These are phyloP conservation scores for Spodoptera picta DNA, from an alignment of 2,888 invertebrate species.

Conservation along the genomic window DNA sequence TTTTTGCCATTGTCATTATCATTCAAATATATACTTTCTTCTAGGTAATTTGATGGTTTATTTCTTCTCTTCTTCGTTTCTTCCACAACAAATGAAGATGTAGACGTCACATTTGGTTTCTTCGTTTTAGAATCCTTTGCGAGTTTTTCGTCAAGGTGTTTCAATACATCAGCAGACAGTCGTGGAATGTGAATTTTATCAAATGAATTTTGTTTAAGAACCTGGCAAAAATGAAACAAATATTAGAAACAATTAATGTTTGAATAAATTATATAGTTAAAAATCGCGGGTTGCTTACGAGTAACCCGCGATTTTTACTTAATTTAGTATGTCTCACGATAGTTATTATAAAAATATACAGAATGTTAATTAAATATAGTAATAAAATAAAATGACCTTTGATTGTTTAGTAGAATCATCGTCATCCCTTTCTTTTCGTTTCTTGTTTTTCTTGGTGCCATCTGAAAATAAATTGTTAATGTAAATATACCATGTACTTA, in stretches of 20 bases:
- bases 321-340: no score
- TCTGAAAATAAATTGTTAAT: conserved; percentile 34
- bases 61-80: conserved; percentile 68
- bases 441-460: conserved; percentile 64
- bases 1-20: conserved; percentile 62
- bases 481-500: not conserved
- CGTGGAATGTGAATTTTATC: conserved; percentile 74
- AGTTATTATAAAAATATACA: no score
- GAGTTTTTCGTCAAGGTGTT: conserved; percentile 73
- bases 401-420: conserved; percentile 61
- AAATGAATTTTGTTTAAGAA: conserved; percentile 69
- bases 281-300: not conserved
- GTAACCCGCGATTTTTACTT: no score
- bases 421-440: conserved; percentile 76
- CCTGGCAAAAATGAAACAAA: conserved; percentile 56
- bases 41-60: conserved; percentile 81
- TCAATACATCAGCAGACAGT: conserved; percentile 72
- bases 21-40: conserved; percentile 81
- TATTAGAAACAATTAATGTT: not conserved
- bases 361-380: no score
- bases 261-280: not conserved
- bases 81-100: conserved; percentile 77
- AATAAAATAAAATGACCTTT: conserved; percentile 64
- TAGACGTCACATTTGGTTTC: conserved; percentile 69
- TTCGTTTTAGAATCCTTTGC: conserved; percentile 54